Evolutionary conservation across 2,113 vertebrate species (phyloP).

Genomic region (Crotalus viridis): DNA sequence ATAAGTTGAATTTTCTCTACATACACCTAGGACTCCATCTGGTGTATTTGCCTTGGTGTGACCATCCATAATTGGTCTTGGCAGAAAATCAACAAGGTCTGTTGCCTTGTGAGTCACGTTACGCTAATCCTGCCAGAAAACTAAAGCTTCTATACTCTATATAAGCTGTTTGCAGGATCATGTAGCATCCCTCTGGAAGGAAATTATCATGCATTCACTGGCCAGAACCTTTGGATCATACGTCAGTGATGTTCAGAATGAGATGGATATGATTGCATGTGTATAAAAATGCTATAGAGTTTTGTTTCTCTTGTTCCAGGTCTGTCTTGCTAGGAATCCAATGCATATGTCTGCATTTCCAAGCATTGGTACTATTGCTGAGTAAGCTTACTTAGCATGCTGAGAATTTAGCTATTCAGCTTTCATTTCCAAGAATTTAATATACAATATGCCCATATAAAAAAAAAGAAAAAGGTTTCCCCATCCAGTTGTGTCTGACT

Average conservation of each 20-base stretch:
- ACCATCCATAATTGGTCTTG: constrained; percentile 63
- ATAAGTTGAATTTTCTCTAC: background rate
- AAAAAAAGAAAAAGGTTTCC: constrained; percentile 26
- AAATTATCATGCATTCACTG: constrained; percentile 41
- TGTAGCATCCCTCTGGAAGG: constrained; percentile 48
- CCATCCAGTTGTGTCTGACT: background rate
- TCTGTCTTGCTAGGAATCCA: constrained; percentile 57
- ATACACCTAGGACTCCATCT: constrained; percentile 45
- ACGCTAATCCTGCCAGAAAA: constrained; percentile 58
- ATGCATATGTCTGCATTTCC: constrained; percentile 47
- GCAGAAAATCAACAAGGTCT: constrained; percentile 63
- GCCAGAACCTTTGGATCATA: constrained; percentile 61
- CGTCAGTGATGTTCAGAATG: constrained; percentile 62
- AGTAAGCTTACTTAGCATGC: constrained; percentile 45
- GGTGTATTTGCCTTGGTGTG: constrained; percentile 54
- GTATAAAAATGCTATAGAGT: constrained; percentile 41
- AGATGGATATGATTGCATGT: constrained; percentile 59
- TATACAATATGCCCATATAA: constrained; percentile 21
- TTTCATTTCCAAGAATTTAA: constrained; percentile 45
- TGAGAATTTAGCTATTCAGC: constrained; percentile 50
- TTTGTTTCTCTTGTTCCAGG: constrained; percentile 40
- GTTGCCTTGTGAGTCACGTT: constrained; percentile 51
- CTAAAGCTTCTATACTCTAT: constrained; percentile 49
- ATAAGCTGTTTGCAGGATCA: constrained; percentile 43
- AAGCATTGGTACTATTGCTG: constrained; percentile 48